phyloP scores from a whole-genome alignment of 2,888 invertebrate species.

The Latheticus oryzae region DNA sequence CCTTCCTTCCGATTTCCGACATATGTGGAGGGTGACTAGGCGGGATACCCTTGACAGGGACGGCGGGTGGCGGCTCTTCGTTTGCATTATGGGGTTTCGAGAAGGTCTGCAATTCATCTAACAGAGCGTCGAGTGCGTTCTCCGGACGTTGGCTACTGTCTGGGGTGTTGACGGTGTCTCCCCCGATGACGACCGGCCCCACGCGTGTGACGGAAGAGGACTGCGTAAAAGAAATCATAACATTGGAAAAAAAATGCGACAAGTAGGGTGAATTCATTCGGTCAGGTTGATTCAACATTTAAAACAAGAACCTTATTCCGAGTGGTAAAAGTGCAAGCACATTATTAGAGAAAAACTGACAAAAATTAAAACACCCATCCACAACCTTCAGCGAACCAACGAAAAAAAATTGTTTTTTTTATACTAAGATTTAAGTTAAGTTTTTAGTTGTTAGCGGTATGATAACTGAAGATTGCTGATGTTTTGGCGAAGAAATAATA shows the following conservation, averaged over 20 bases:
- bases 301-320: too few relatives aligned
- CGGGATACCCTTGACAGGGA: conserved; percentile 61
- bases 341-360: conserved; percentile 14
- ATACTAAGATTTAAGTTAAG: too few relatives aligned
- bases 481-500: conserved; percentile 47
- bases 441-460: background rate
- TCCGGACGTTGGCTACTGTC: conserved; percentile 79
- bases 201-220: conserved; percentile 73
- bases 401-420: too few relatives aligned
- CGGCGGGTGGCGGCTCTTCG: conserved; percentile 59
- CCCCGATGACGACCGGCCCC: conserved; percentile 73
- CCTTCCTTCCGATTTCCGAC: conserved; percentile 69
- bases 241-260: background rate
- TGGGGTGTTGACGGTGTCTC: conserved; percentile 68
- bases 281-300: conserved; percentile 5
- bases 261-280: conserved; percentile 13
- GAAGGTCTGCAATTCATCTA: conserved; percentile 93
- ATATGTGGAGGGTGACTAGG: conserved; percentile 65
- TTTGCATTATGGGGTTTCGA: conserved; percentile 72
- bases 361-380: conserved; percentile 3
- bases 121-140: conserved; percentile 97
- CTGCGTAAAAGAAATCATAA: conserved; percentile 58
- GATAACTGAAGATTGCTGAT: conserved; percentile 24
- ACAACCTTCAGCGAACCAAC: conserved; percentile 6
- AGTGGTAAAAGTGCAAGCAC: conserved; percentile 16